Base-by-base conservation (phyloP, 2,797 vertebrate species). In the Triplophysa yarkandensis region DNA sequence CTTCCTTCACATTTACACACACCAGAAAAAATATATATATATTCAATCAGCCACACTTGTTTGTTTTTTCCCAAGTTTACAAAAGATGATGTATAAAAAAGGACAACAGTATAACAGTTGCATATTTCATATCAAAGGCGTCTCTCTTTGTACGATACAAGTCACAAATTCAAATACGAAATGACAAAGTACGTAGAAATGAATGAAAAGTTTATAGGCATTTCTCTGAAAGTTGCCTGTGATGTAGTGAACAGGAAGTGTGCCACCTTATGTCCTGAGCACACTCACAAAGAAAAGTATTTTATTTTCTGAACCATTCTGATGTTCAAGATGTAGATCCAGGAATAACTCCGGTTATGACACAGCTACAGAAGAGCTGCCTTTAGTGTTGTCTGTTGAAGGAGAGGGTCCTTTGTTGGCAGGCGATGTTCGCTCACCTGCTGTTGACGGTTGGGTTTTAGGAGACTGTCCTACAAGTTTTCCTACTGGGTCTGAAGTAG, bases 381-480 rank as follows among this genome's bases (percentile, higher is more conserved):
- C 95, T 87, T 96, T 97, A 92, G 87, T 93, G 86, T 98, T 98
- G 83, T 99, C 98, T 0, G 91, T 58, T 23, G 88, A 75, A 43
- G 91, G 89, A 39, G 90, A 89, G 25, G 90, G 83, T 86, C 93
- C 95, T 90, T 96, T 98, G 83, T 96, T 95, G 77, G 92, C 88
- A 14, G 94, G 89, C 86, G 93, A 81, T 50, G 89, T 88, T 85
- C 88, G 86, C 5, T 91, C 77, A 79, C 89, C 94, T 0, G 93
- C 55, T 3, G 95, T 85, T 5, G 92, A 80, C 1, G 92, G 79
- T 81, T 94, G 96, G 17, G 90, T 69, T 0, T 89, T 89, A 4
- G 95, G 90, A 74, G 92, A 86, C 60, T 90, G 92, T 81, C 93
- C 93, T 16, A 93, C 83, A 0, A 94, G 58, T 90, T 98, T 99